Evolutionary conservation across 2,113 vertebrate species (phyloP).

Genomic region (Cyprinodon brontotheroides): DNA sequence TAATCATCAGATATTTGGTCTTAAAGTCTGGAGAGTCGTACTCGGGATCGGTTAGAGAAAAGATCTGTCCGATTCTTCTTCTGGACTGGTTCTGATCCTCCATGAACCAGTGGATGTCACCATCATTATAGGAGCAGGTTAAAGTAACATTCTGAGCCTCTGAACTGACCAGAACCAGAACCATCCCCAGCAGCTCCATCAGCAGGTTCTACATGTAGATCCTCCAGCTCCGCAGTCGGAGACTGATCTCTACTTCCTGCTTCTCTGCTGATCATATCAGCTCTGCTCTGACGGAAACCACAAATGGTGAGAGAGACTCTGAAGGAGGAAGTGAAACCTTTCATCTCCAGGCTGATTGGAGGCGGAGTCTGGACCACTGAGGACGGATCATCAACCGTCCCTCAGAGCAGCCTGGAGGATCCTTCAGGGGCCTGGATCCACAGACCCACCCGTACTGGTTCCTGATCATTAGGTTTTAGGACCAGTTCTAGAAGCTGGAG

Average conservation of each 20-base stretch:
- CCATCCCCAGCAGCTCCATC: background rate
- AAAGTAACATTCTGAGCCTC: background rate
- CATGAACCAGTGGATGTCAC: background rate
- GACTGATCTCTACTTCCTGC: no score
- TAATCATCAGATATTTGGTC: background rate
- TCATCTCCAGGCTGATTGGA: background rate
- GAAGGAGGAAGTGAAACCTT: background rate
- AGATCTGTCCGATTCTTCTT: fast-evolving
- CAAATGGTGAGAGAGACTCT: background rate
- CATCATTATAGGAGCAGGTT: background rate
- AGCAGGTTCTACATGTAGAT: no score
- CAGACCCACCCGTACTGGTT: no score
- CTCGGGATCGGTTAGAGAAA: fast-evolving
- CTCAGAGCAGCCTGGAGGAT: no score
- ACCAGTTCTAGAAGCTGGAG: no score
- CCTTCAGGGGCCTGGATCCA: no score
- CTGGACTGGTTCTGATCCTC: fast-evolving
- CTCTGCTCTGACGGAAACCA: background rate
- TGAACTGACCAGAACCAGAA: fast-evolving
- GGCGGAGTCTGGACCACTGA: background rate
- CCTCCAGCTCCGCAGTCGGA: no score
- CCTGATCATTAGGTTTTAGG: no score
- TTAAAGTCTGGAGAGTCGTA: background rate
- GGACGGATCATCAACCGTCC: no score
- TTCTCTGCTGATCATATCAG: no score